A percentile compares a stretch with the other conserved stretches of the same genome.
These are phyloP conservation scores for Trichomycterus rosablanca DNA, from an alignment of 2,113 vertebrate genomes.

Conservation along the genomic window DNA sequence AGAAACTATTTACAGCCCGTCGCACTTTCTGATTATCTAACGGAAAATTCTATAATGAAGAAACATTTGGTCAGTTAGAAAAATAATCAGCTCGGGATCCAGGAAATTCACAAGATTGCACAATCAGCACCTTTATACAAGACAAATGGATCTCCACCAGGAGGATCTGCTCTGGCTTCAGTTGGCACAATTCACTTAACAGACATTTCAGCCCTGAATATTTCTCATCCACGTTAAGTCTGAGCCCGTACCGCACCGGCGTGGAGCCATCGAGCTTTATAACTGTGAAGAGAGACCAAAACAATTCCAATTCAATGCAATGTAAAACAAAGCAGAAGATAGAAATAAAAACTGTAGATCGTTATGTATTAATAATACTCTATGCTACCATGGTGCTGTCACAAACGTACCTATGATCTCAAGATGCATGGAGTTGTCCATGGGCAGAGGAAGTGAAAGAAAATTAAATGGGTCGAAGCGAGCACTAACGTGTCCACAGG, in stretches of 20 bases:
- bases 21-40: conserved; percentile 85
- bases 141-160: conserved; percentile 82
- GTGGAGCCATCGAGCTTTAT: conserved; percentile 82
- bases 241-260: conserved; percentile 77
- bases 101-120: neutral
- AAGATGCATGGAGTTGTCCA: conserved; percentile 88
- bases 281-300: conserved; percentile 56
- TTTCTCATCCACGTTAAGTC: conserved; percentile 84
- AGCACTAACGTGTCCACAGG: conserved; percentile 82
- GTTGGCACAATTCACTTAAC: conserved; percentile 77
- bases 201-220: conserved; percentile 83
- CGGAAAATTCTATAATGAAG: conserved; percentile 73
- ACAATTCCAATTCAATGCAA: neutral
- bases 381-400: neutral
- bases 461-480: conserved; percentile 88
- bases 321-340: neutral
- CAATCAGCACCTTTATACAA: conserved; percentile 76
- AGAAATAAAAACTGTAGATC: too few relatives aligned
- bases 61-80: conserved; percentile 15
- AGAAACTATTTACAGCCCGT: conserved; percentile 76
- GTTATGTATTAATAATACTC: neutral
- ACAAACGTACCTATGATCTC: conserved; percentile 79
- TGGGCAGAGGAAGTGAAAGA: conserved; percentile 81
- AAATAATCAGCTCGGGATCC: neutral
- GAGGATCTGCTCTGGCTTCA: conserved; percentile 81